Percentiles rank a stretch among this genome's conserved stretches.
Evolutionary conservation across 2,113 vertebrate species (phyloP).

Genomic region (Blennius ocellaris): DNA sequence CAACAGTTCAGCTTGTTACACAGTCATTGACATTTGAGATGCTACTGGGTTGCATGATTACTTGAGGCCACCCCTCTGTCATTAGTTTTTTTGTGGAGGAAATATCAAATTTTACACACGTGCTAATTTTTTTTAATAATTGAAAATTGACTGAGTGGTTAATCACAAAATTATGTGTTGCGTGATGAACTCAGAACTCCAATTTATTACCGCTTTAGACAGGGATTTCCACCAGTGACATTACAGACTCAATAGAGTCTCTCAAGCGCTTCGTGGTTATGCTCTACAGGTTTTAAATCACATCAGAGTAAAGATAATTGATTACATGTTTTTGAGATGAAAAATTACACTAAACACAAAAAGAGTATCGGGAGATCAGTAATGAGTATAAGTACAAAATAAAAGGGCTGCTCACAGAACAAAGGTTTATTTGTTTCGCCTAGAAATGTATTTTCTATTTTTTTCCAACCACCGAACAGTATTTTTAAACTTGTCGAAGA

Average conservation of each 20-base stretch:
- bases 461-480: conserved; percentile 32
- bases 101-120: too few relatives aligned
- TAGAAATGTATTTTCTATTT: conserved; percentile 30
- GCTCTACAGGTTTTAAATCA: conserved; percentile 63
- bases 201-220: conserved; percentile 21
- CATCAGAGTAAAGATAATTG: conserved; percentile 62
- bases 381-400: conserved; percentile 64
- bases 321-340: conserved; percentile 50
- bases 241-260: conserved; percentile 32
- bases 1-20: too few relatives aligned
- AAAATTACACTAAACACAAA: conserved; percentile 29
- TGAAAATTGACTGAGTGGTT: too few relatives aligned
- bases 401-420: conserved; percentile 54
- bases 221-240: conserved; percentile 39
- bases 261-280: conserved; percentile 49
- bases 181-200: too few relatives aligned
- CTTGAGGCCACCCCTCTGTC: too few relatives aligned
- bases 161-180: too few relatives aligned
- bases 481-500: conserved; percentile 54
- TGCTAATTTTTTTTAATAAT: too few relatives aligned
- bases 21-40: too few relatives aligned
- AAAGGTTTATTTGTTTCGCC: conserved; percentile 57
- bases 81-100: too few relatives aligned
- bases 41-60: too few relatives aligned
- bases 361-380: conserved; percentile 53